Evolutionary conservation across 2,113 vertebrate genomes (phyloP).

Genomic region (Holacanthus passer): DNA sequence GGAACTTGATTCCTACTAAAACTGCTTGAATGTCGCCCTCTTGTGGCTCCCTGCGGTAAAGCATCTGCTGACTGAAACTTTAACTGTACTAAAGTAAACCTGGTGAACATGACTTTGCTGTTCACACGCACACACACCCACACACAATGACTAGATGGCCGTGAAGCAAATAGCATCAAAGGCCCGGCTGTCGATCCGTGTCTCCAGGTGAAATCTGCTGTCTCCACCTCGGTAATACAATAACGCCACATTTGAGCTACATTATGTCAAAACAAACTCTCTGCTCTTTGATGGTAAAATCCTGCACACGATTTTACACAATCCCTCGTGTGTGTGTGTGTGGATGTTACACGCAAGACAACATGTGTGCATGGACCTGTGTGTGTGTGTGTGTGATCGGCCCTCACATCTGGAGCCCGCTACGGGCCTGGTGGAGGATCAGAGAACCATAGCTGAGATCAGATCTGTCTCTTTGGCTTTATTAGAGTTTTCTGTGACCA

Average conservation of each 20-base stretch:
- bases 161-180: slow-evolving; percentile 39
- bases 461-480: slow-evolving; percentile 52
- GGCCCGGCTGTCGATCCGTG: not conserved
- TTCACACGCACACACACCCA: not conserved
- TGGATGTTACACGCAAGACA: slow-evolving; percentile 2
- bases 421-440: slow-evolving; percentile 60
- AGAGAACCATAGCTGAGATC: slow-evolving; percentile 53
- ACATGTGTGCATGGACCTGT: not conserved
- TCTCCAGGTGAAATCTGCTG: slow-evolving; percentile 36
- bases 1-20: not conserved
- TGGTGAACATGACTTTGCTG: slow-evolving; percentile 7
- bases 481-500: slow-evolving; percentile 41
- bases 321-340: not conserved
- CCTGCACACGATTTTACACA: slow-evolving; percentile 7
- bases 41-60: slow-evolving; percentile 57
- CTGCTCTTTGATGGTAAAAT: slow-evolving; percentile 24
- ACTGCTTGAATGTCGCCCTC: slow-evolving; percentile 55
- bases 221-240: slow-evolving; percentile 6
- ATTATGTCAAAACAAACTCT: slow-evolving; percentile 40
- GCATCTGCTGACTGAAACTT: slow-evolving; percentile 10
- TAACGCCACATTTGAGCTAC: slow-evolving; percentile 24
- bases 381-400: slow-evolving; percentile 26
- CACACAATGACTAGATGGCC: not conserved
- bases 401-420: slow-evolving; percentile 74
- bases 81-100: not conserved